Evolutionary conservation across 2,888 invertebrate species (phyloP), one percentile per base, ranked within the genome.

Genomic region (Myathropa florea): DNA sequence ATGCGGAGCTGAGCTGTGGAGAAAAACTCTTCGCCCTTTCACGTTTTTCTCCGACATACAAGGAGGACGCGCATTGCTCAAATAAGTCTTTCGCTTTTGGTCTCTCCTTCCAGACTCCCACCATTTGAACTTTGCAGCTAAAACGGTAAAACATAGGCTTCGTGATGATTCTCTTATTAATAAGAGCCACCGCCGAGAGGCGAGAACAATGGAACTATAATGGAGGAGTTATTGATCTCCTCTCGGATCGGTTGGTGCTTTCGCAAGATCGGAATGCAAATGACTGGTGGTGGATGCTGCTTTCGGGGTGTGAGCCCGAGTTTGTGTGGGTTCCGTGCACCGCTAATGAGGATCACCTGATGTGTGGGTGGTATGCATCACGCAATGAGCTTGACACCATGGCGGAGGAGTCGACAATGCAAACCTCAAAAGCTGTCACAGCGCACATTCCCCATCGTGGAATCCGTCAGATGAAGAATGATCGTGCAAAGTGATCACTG

Each of bases 221-320:
- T 68, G 68, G 64, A 82, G 59, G 85, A 85, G 82, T 85, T 85
- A 82, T 85, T 81, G 85, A 81, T 85, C 84, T 79, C 80, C 60
- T 81, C 33, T 46, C 46, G 76, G 63, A 72, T 63, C 61, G 28
- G 46, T 60, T 36, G 63, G 59, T n/a, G 55, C 68, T 82, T 82
- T 73, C 68, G 84, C 72, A 81, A 85, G 76, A 81, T 72, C 53
- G 71, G 81, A 71, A 85, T 85, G 81, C 76, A 72, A 61, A 75
- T 76, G 75, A n/a, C 57, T 80, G 65, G 60, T 33, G 61, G 61
- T 53, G 28, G 21, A 33, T 76, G 65, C 28, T 30, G 33, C 39
- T 83, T 70, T 70, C 55, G 30, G 73, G 85, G 85, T 78, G 82
- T 77, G 84, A 71, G 57, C 71, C 30, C 18, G 21, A 12, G 39